These are phyloP conservation scores for Propithecus perrieri DNA, from an alignment of 2,797 vertebrate genomes.

Conservation along the genomic window DNA sequence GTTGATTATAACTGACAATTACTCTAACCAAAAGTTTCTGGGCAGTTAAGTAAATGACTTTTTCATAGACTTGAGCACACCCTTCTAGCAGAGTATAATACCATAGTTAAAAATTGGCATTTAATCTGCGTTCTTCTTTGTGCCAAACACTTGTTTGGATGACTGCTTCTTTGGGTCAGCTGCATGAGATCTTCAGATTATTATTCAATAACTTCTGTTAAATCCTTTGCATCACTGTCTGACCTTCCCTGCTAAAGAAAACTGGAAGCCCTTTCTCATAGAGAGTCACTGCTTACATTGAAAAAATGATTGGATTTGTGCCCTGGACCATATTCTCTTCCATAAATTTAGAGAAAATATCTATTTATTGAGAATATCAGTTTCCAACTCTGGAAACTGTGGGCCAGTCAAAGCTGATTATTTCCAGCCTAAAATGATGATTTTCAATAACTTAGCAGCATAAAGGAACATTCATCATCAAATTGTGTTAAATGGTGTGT, in stretches of 20 bases:
- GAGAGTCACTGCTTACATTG: neutral
- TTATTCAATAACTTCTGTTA: constrained; percentile 49
- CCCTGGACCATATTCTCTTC: constrained; percentile 64
- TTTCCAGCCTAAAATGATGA: constrained; percentile 60
- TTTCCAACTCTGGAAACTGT: constrained; percentile 71
- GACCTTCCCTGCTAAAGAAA: neutral
- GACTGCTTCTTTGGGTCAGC: neutral
- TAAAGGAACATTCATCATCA: constrained; percentile 49
- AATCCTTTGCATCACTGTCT: neutral
- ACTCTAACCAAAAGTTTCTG: neutral
- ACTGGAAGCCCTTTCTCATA: neutral
- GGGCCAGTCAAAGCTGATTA: constrained; percentile 78
- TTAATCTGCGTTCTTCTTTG: constrained; percentile 26
- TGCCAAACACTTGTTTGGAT: constrained; percentile 35
- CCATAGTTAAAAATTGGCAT: neutral
- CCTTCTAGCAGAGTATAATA: neutral
- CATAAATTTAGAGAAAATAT: constrained; percentile 76
- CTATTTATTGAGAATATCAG: constrained; percentile 79
- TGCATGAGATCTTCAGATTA: constrained; percentile 8
- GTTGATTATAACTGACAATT: neutral
- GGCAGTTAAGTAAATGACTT: neutral
- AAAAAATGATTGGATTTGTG: constrained; percentile 59
- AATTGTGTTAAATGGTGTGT: constrained; percentile 74
- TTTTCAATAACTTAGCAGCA: constrained; percentile 76
- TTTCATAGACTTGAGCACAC: neutral